These are phyloP conservation scores for Sphaerodactylus townsendi DNA, from an alignment of 2,113 vertebrate genomes.

Conservation along the genomic window DNA sequence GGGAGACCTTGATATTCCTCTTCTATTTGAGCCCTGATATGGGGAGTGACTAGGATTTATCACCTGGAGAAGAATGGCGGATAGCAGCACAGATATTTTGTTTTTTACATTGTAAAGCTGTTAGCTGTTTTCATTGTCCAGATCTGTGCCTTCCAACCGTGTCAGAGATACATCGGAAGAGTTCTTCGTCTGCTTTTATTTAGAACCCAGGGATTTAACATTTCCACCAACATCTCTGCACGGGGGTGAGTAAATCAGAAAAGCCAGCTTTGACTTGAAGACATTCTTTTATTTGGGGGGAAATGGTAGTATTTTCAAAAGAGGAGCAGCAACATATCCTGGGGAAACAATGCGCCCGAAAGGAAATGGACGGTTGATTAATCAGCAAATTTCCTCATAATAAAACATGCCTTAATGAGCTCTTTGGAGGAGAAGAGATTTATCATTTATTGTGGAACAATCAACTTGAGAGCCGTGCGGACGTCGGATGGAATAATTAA, in stretches of 20 bases:
- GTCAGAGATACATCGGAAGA: conserved; percentile 22
- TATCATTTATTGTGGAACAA: conserved; percentile 56
- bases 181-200: conserved; percentile 12
- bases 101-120: not conserved
- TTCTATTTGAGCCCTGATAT: not conserved
- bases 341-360: conserved; percentile 28
- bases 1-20: too few relatives aligned
- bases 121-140: not conserved
- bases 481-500: conserved; percentile 46
- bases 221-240: not conserved
- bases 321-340: not conserved
- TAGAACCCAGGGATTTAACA: not conserved
- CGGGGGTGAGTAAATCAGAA: conserved; percentile 26
- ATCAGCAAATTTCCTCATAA: conserved; percentile 58
- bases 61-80: not conserved
- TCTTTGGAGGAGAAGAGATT: conserved; percentile 55
- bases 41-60: not conserved
- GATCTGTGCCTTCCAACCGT: conserved; percentile 20
- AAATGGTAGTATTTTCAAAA: conserved; percentile 12
- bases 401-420: conserved; percentile 69
- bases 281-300: conserved; percentile 16
- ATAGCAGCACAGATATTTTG: not conserved
- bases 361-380: conserved; percentile 61
- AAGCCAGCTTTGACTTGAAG: not conserved
- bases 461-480: conserved; percentile 51